A percentile compares a stretch with the other conserved stretches of the same genome.
phyloP scores from a whole-genome alignment of 1,140 invertebrate genomes.

The Asobara japonica region DNA sequence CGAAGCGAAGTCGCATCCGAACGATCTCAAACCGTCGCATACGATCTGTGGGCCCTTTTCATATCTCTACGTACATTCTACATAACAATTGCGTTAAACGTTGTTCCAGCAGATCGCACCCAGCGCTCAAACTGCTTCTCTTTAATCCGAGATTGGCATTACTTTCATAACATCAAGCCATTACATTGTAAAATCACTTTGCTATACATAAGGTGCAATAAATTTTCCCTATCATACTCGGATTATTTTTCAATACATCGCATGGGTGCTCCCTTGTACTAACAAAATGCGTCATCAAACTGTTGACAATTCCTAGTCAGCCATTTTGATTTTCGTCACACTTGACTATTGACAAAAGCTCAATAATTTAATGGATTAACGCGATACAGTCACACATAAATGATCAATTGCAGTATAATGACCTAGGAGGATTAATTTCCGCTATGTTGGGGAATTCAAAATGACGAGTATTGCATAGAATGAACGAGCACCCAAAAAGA shows the following conservation, averaged over 20 bases:
- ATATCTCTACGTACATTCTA: no score
- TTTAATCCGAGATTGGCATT: constrained; percentile 31
- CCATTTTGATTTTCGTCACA: background rate
- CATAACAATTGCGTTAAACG: constrained; percentile 23
- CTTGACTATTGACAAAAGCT: background rate
- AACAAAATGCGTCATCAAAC: background rate
- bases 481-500: no score
- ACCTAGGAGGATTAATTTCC: background rate
- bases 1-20: no score
- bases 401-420: background rate
- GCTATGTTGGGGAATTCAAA: background rate
- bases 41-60: no score
- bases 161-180: constrained; percentile 10
- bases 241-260: background rate
- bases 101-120: constrained; percentile 64
- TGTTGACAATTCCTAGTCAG: background rate
- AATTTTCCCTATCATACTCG: background rate
- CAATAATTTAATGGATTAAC: background rate
- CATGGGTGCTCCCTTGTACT: background rate
- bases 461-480: background rate
- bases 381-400: background rate
- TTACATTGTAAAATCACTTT: background rate
- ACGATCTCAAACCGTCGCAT: no score
- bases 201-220: background rate
- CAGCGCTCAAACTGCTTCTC: constrained; percentile 37